Evolutionary conservation across 2,888 invertebrate species (phyloP).

Genomic region (Gasteruption jaculator): DNA sequence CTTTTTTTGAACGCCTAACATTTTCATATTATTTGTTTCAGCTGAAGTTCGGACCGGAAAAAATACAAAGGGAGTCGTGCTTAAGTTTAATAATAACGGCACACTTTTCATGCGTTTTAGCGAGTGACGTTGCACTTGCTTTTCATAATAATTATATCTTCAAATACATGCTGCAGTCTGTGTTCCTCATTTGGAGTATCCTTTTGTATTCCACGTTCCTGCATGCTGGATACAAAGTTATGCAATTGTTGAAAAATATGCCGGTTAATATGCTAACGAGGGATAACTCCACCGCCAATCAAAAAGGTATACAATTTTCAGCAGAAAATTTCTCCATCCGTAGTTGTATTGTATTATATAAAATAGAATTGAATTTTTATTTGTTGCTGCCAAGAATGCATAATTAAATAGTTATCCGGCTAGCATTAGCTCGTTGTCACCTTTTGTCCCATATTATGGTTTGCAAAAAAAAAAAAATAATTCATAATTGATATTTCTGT

Average conservation of each 20-base stretch:
- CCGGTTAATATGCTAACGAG: slow-evolving; percentile 49
- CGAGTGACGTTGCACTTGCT: slow-evolving; percentile 53
- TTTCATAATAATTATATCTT: slow-evolving; percentile 51
- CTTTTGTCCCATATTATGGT: no score
- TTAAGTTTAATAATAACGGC: slow-evolving; percentile 54
- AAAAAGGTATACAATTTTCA: slow-evolving; percentile 44
- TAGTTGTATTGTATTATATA: neutral
- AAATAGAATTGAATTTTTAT: neutral
- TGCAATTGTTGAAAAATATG: slow-evolving; percentile 49
- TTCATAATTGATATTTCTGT: no score
- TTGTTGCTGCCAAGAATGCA: neutral
- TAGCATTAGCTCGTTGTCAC: no score
- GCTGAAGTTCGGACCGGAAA: slow-evolving; percentile 54
- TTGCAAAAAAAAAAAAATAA: no score
- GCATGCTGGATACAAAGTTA: slow-evolving; percentile 55
- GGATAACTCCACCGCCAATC: slow-evolving; percentile 46
- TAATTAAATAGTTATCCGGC: neutral
- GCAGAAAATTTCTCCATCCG: neutral
- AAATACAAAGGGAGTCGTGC: slow-evolving; percentile 53
- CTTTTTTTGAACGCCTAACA: neutral
- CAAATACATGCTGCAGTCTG: slow-evolving; percentile 54
- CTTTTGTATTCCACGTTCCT: slow-evolving; percentile 56
- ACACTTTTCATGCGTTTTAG: slow-evolving; percentile 54
- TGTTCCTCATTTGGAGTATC: slow-evolving; percentile 56
- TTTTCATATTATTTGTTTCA: slow-evolving; percentile 28